Percentiles rank a stretch among this genome's conserved stretches.
phyloP scores from a whole-genome alignment of 2,888 invertebrate species.

The Venusia cambrica region DNA sequence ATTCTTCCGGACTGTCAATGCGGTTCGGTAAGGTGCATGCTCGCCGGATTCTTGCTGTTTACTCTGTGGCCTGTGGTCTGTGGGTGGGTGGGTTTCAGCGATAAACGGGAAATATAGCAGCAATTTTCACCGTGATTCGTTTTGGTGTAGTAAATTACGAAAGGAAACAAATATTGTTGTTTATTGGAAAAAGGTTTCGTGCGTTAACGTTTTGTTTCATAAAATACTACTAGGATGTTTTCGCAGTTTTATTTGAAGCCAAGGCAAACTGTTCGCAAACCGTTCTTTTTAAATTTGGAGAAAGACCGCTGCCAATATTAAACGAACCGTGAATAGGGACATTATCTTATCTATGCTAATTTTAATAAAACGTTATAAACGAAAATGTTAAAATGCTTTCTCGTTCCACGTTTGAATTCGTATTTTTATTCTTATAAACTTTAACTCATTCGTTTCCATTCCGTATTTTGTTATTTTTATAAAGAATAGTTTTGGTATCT shows the following conservation, averaged over 20 bases:
- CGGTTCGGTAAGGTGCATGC: slow-evolving; percentile 43
- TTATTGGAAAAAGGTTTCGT: slow-evolving; percentile 11
- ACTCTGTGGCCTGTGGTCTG: too few relatives aligned
- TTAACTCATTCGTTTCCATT: slow-evolving; percentile 5
- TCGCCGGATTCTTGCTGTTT: slow-evolving; percentile 44
- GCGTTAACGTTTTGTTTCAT: slow-evolving; percentile 9
- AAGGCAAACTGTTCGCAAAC: too few relatives aligned
- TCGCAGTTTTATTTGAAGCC: slow-evolving; percentile 4
- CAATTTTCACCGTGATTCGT: slow-evolving; percentile 22
- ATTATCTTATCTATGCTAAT: too few relatives aligned
- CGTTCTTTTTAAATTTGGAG: too few relatives aligned
- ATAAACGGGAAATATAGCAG: slow-evolving; percentile 24
- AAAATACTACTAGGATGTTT: slow-evolving; percentile 4
- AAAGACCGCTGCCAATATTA: too few relatives aligned
- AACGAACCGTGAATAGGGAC: too few relatives aligned
- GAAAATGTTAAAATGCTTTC: slow-evolving; percentile 4
- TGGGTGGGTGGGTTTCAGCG: slow-evolving; percentile 22
- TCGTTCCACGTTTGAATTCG: slow-evolving; percentile 14
- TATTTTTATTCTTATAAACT: slow-evolving; percentile 10
- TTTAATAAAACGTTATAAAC: slow-evolving; percentile 2
- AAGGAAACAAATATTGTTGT: slow-evolving; percentile 22
- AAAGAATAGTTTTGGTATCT: slow-evolving; percentile 11
- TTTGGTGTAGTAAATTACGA: slow-evolving; percentile 17
- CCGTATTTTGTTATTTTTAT: slow-evolving; percentile 5
- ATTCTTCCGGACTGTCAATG: slow-evolving; percentile 41